phyloP scores from a whole-genome alignment of 2,888 invertebrate genomes.

The Oxycera nigricornis region DNA sequence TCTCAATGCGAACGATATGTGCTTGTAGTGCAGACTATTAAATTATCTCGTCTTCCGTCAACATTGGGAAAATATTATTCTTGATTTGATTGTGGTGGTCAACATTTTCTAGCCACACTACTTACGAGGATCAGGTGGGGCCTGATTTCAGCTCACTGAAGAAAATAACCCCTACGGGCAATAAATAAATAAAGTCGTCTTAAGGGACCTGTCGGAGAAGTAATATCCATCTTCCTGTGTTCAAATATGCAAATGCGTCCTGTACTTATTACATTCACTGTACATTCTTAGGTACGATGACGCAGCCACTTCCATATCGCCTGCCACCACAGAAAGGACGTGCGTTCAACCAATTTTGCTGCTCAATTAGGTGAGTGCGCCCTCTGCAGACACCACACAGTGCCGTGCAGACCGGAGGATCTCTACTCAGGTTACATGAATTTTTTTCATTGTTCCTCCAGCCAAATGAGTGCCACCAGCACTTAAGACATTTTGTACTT shows the following conservation, averaged over 20 bases:
- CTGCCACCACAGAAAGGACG: neutral
- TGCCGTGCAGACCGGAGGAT: slow-evolving; percentile 7
- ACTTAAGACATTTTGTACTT: slow-evolving; percentile 3
- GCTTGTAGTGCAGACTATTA: slow-evolving; percentile 1
- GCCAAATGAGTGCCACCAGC: neutral
- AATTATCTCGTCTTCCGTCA: neutral
- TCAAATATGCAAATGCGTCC: too few species aligned
- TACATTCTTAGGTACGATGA: too few species aligned
- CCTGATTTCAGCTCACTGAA: too few species aligned
- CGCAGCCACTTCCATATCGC: too few species aligned
- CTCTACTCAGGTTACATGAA: slow-evolving; percentile 9
- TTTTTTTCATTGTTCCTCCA: slow-evolving; percentile 2
- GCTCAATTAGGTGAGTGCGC: neutral
- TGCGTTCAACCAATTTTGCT: neutral
- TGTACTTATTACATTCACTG: too few species aligned
- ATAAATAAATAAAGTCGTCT: too few species aligned
- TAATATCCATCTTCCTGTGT: too few species aligned
- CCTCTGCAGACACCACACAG: neutral
- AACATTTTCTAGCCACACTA: too few species aligned
- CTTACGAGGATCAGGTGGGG: too few species aligned
- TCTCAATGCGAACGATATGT: neutral
- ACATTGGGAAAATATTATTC: neutral
- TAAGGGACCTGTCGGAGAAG: too few species aligned
- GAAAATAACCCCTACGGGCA: too few species aligned
- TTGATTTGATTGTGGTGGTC: too few species aligned